These are phyloP conservation scores for Caretta caretta DNA, from an alignment of 2,113 vertebrate species.

Conservation along the genomic window DNA sequence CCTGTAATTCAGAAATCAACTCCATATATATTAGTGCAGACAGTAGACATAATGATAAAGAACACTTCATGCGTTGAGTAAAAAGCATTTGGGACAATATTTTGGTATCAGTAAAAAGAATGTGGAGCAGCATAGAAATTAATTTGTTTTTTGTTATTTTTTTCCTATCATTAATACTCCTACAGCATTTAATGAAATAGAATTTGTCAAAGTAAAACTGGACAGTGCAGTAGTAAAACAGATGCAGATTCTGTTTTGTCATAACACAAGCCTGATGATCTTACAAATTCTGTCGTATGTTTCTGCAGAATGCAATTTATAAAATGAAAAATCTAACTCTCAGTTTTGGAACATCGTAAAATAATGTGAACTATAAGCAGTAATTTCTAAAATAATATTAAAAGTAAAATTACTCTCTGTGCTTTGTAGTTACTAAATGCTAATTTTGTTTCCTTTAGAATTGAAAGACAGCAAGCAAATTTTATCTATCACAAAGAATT, in stretches of 20 bases:
- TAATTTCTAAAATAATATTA: neutral
- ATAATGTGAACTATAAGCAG: neutral
- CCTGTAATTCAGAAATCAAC: neutral
- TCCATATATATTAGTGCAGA: neutral
- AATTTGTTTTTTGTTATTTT: neutral
- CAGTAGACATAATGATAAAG: neutral
- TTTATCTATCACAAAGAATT: conserved; percentile 92
- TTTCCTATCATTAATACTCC: fast-evolving
- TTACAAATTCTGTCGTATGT: neutral
- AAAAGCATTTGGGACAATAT: neutral
- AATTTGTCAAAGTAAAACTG: neutral
- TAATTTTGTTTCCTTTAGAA: conserved; percentile 76
- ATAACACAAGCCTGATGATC: neutral
- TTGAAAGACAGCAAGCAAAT: conserved; percentile 92
- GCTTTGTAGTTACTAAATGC: neutral
- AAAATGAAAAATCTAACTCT: neutral
- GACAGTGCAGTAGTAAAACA: neutral
- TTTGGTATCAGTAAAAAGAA: neutral
- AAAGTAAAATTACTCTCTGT: neutral
- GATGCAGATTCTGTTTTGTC: neutral
- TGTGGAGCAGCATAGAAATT: neutral
- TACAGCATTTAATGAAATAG: neutral
- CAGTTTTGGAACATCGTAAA: neutral
- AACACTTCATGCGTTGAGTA: neutral
- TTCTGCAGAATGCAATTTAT: neutral